These are phyloP conservation scores for Ornithoptera alexandrae DNA, from an alignment of 2,888 invertebrate species.

Conservation along the genomic window DNA sequence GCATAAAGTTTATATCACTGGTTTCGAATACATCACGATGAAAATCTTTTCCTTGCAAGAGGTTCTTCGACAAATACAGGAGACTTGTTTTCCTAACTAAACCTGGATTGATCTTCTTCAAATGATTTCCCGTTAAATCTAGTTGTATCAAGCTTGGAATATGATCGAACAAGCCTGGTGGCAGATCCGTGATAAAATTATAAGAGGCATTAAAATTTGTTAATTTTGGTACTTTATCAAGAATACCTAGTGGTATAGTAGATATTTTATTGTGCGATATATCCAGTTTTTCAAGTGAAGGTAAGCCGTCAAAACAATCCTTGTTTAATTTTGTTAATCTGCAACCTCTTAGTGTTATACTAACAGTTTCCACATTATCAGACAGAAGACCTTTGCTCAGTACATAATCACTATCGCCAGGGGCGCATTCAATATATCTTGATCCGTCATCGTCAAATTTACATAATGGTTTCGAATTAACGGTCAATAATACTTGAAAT, in stretches of 20 bases:
- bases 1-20: slow-evolving; percentile 42
- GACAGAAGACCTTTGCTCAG: slow-evolving; percentile 46
- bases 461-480: slow-evolving; percentile 31
- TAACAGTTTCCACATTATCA: slow-evolving; percentile 42
- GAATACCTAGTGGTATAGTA: slow-evolving; percentile 47
- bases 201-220: slow-evolving; percentile 51
- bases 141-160: slow-evolving; percentile 46
- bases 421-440: slow-evolving; percentile 37
- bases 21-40: slow-evolving; percentile 44
- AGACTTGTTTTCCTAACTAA: slow-evolving; percentile 40
- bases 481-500: not conserved
- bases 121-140: slow-evolving; percentile 51
- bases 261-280: slow-evolving; percentile 52
- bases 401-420: slow-evolving; percentile 38
- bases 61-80: slow-evolving; percentile 52
- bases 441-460: slow-evolving; percentile 24
- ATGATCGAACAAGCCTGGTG: slow-evolving; percentile 52
- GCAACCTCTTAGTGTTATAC: slow-evolving; percentile 42
- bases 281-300: slow-evolving; percentile 48
- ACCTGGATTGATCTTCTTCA: slow-evolving; percentile 44
- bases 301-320: slow-evolving; percentile 48
- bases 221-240: slow-evolving; percentile 46
- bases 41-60: slow-evolving; percentile 45
- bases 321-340: slow-evolving; percentile 44
- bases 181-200: slow-evolving; percentile 47